Base-by-base conservation (phyloP, 2,797 vertebrate species). In the Spinus pinus region DNA sequence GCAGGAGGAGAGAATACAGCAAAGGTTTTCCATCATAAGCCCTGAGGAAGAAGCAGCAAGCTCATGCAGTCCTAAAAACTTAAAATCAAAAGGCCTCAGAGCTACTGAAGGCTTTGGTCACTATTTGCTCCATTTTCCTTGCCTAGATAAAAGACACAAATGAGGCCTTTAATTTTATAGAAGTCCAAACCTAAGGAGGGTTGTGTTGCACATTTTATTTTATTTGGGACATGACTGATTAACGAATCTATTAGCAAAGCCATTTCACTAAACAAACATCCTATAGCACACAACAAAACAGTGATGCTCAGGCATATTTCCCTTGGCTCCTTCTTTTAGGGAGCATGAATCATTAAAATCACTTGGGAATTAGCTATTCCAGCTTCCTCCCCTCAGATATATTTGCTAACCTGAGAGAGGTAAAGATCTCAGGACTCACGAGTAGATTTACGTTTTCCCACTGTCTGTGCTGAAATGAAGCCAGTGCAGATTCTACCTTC, bases 241-340 rank as follows among this genome's bases (percentile, higher is more conserved):
- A 97, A 90, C 28, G 64, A 86, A 96, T 44, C 93, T 84, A 93
- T 83, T 95, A 97, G 84, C 81, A 95, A 86, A 94, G 69, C 53
- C 75, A 65, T 57, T 87, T 35, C 49, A 84, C 39, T 82, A 88
- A 96, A 94, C 54, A 96, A 94, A 95, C 73, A 95, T 87, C 42
- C 57, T 79, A 90, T 58, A 81, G 62, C 64, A 84, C 53, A 80
- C 53, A 94, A 92, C 78, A 94, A 87, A 85, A 88, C 3, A 92
- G 50, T 10, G 65, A 95, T 85, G 82, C 65, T 86, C 35, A 75
- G 37, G 67, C 51, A 41, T 51, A 80, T 90, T 96, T 96, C 79
- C 51, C 53, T 70, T 64, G 57, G 60, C 15, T 86, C 39, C 42
- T 83, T 69, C 86, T 90, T 93, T 90, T 46, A 90, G 71, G 80